Base-by-base conservation (phyloP, 2,797 vertebrate species). In the Coilia nasus region DNA sequence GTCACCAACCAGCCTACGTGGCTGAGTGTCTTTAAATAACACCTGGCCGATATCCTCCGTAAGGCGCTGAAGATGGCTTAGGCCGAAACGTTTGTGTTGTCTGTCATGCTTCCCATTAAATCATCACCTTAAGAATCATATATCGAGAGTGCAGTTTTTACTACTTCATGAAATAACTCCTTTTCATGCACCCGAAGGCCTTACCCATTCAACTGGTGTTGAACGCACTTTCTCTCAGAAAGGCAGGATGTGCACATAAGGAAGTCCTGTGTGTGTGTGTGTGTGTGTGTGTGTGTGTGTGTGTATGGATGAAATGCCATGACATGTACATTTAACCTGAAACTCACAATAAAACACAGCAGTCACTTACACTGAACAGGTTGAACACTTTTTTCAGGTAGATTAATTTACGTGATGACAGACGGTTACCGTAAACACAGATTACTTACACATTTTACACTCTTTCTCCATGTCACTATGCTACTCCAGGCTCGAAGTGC, bases 401-500 rank as follows among this genome's bases (percentile, higher is more conserved):
- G 64, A 25, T 71, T 7, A 71, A 67, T 10, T 67, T 12, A 28
- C 6, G 25, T 25, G 62, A 23, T 28, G 28, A 71, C 64, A 71
- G 25, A 31, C 10, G 3, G 57, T 59, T 59, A 17, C 6, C 2
- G 17, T 59, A 78, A 78, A 21, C 71, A 21, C 31, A 5, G 71
- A 17, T 21, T 44, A 78, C 71, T 35, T 78, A 10, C 35, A 19
- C 31, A 15, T 41, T 78, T 41, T 15, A 19, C 14, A 35, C 44
- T 50, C 41, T 67, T 17, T 3, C 14, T 19, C 25, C 19, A 23
- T 15, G 19, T 50, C 25, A 6, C 64, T 31, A 17, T 57, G 0
- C 83, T 0, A 15, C 80, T 83, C 2, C 7, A 95, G 94, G 86
- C 91, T 50, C 88, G 87, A 0, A 91, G 82, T 41, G 82, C 89